phyloP scores from a whole-genome alignment of 37 sponge, comb jelly and placozoan genomes.

The Cladorhizidae sp. region DNA sequence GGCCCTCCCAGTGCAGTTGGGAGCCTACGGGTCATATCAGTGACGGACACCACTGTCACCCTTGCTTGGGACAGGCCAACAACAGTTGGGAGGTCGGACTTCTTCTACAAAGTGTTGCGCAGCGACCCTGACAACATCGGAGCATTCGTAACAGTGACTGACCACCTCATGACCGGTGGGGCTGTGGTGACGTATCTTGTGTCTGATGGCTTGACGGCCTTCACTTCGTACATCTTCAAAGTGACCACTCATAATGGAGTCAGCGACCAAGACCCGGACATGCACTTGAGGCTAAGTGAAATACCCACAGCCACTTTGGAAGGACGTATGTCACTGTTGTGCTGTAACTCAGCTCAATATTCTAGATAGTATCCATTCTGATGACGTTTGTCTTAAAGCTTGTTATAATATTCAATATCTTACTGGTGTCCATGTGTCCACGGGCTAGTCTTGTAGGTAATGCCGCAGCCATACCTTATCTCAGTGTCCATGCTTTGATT shows the following conservation, averaged over 20 bases:
- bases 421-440: too few species aligned
- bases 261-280: slow-evolving; percentile 19
- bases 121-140: slow-evolving; percentile 12
- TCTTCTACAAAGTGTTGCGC: slow-evolving; percentile 15
- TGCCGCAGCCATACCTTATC: too few species aligned
- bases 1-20: slow-evolving; percentile 10
- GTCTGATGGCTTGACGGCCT: slow-evolving; percentile 4
- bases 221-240: not conserved
- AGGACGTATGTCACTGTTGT: not conserved
- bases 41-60: not conserved
- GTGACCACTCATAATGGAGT: slow-evolving; percentile 24
- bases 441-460: too few species aligned
- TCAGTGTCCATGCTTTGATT: too few species aligned
- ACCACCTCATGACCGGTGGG: not conserved
- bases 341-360: too few species aligned
- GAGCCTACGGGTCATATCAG: not conserved
- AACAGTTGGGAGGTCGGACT: not conserved
- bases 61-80: not conserved
- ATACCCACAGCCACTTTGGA: not conserved
- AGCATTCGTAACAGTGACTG: not conserved
- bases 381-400: too few species aligned
- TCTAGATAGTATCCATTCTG: not conserved
- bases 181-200: not conserved
- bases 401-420: too few species aligned
- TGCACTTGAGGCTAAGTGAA: not conserved